A percentile compares a stretch with the other conserved stretches of the same genome.
Evolutionary conservation across 2,113 vertebrate species (phyloP).

Genomic region (Rattus rattus): DNA sequence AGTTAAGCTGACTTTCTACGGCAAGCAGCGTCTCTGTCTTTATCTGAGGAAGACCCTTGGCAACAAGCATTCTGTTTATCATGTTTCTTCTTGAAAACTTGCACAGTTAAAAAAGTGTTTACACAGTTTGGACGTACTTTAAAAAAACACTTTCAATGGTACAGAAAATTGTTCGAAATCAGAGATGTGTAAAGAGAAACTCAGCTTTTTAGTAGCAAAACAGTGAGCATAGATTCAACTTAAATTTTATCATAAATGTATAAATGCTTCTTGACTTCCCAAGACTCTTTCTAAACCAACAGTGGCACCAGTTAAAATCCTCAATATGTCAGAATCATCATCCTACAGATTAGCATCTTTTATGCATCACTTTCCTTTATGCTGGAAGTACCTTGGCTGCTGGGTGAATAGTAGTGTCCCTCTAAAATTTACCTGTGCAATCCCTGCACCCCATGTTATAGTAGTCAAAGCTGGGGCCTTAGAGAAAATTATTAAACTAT

Average conservation of each 20-base stretch:
- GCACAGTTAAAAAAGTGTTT: not conserved
- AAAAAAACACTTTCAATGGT: not conserved
- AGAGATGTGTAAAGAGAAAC: not conserved
- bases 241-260: not conserved
- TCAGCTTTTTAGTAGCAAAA: not conserved
- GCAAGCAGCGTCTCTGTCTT: not conserved
- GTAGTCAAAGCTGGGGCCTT: not conserved
- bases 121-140: not conserved
- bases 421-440: not conserved
- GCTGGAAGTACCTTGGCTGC: not conserved
- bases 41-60: not conserved
- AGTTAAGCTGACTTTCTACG: not conserved
- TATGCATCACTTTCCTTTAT: not conserved
- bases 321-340: not conserved
- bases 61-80: not conserved
- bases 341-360: not conserved
- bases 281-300: not conserved
- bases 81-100: not conserved
- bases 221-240: not conserved
- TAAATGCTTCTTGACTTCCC: not conserved
- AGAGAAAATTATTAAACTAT: not conserved
- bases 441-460: not conserved
- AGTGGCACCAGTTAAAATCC: not conserved
- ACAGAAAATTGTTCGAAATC: not conserved
- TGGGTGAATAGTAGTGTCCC: not conserved